Evolutionary conservation across 2,888 invertebrate species (phyloP).

Genomic region (Yponomeuta plumbellus): DNA sequence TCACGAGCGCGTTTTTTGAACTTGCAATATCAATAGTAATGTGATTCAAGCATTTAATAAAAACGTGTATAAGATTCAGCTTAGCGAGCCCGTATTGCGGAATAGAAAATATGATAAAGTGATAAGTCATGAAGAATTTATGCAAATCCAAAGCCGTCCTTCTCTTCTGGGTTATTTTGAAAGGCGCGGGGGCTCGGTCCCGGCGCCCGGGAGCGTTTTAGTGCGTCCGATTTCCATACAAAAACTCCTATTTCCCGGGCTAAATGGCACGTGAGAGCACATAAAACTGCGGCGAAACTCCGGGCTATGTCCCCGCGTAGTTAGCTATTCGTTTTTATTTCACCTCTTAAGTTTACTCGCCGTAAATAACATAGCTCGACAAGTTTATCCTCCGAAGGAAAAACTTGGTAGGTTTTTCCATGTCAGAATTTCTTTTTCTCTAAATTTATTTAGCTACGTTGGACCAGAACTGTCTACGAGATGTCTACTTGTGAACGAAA

Average conservation of each 20-base stretch:
- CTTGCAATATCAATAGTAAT: too few relatives aligned
- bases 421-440: neutral
- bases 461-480: conserved; percentile 41
- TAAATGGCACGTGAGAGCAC: conserved; percentile 74
- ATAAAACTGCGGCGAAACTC: conserved; percentile 71
- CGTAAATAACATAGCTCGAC: neutral
- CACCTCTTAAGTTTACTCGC: conserved; percentile 43
- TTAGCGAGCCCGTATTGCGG: too few relatives aligned
- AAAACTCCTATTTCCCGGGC: conserved; percentile 74
- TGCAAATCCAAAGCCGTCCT: too few relatives aligned
- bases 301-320: conserved; percentile 38
- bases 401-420: neutral
- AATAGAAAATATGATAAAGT: too few relatives aligned
- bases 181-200: conserved; percentile 34
- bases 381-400: neutral
- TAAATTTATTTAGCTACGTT: conserved; percentile 49
- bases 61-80: too few relatives aligned
- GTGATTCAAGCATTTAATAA: too few relatives aligned
- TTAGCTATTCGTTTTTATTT: conserved; percentile 29
- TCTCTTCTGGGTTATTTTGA: too few relatives aligned
- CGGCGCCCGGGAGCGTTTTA: conserved; percentile 43
- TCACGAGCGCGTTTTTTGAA: too few relatives aligned
- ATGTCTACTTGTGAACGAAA: neutral
- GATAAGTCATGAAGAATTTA: too few relatives aligned
- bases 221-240: conserved; percentile 74